Conservation (phyloP, 1,140 invertebrate species). For the Leptinotarsa texana region DNA sequence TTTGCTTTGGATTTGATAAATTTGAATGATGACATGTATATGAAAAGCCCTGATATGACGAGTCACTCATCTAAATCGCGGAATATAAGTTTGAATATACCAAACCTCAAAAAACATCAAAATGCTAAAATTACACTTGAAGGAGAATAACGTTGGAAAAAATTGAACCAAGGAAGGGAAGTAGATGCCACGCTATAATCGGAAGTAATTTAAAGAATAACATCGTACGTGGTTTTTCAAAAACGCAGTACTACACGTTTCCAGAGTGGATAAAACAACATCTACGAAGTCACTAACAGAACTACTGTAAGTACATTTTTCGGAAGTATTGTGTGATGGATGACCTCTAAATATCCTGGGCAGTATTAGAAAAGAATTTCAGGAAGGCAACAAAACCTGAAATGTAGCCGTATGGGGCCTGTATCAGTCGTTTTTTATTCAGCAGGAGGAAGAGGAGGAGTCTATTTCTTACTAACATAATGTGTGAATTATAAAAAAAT, state of each 20-base stretch:
- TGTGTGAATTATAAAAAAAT: too few species aligned
- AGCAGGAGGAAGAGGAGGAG: too few species aligned
- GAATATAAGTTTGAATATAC: background rate
- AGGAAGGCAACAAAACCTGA: background rate
- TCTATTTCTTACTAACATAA: too few species aligned
- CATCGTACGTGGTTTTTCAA: background rate
- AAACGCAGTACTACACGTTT: background rate
- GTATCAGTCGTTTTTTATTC: too few species aligned
- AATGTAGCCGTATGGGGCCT: background rate
- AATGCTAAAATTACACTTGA: background rate
- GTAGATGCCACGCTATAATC: background rate
- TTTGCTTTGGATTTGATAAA: too few species aligned
- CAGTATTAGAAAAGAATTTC: background rate
- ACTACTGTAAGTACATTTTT: background rate
- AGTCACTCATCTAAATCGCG: background rate
- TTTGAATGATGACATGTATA: background rate
- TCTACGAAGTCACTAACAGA: constrained; percentile 9
- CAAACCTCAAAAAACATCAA: background rate
- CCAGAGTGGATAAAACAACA: background rate
- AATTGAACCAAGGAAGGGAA: background rate
- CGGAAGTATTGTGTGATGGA: constrained; percentile 1
- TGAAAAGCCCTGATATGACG: background rate
- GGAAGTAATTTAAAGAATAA: background rate
- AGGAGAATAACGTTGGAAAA: background rate
- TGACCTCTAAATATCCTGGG: background rate